Evolutionary conservation across 2,797 vertebrate species (phyloP).

Genomic region (Diceros bicornis): DNA sequence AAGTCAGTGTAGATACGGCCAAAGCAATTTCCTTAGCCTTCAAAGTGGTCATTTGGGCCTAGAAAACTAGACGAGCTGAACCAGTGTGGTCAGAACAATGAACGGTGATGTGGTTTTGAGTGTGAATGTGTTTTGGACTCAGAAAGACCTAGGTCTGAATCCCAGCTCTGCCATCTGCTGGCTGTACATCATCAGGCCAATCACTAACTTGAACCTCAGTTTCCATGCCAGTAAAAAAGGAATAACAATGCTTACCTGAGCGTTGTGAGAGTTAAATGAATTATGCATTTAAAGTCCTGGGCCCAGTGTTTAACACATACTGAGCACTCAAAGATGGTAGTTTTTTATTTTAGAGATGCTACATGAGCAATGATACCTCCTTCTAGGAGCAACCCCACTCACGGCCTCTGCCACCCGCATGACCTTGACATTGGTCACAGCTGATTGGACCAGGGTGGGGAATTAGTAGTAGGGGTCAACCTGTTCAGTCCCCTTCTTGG

Average conservation of each 20-base stretch:
- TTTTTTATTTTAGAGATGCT: not conserved
- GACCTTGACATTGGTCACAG: not conserved
- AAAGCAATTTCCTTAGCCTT: not conserved
- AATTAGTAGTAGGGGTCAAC: not conserved
- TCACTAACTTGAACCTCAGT: not conserved
- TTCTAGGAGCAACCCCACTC: not conserved
- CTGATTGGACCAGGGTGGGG: not conserved
- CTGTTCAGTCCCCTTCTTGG: not conserved
- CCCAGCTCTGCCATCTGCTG: not conserved
- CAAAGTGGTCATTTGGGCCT: not conserved
- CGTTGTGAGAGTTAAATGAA: not conserved
- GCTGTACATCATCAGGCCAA: not conserved
- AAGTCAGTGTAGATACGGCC: not conserved
- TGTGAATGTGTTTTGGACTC: not conserved
- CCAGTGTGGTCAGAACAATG: not conserved
- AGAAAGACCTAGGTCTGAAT: not conserved
- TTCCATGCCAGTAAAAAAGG: not conserved
- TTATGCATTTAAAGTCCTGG: not conserved
- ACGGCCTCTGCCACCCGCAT: not conserved
- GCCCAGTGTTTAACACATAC: not conserved
- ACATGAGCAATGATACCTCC: not conserved
- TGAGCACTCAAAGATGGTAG: too few relatives aligned
- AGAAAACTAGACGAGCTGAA: not conserved
- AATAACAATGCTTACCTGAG: not conserved
- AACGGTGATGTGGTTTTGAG: not conserved